These are phyloP conservation scores for Ammodytes marinus DNA, from an alignment of 2,113 vertebrate species.

Conservation along the genomic window DNA sequence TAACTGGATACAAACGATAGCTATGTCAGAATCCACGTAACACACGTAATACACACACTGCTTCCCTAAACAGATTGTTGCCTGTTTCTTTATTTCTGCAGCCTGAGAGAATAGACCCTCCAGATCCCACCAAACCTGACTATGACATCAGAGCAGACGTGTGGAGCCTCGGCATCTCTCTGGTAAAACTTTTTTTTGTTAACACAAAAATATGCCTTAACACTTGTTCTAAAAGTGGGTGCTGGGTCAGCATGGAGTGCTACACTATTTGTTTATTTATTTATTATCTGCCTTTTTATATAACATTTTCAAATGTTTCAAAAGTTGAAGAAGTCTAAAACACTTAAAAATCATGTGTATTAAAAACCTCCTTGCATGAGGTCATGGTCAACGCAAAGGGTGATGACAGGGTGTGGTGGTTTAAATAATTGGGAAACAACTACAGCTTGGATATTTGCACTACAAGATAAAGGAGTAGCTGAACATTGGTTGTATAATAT, in stretches of 20 bases:
- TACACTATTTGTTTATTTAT: neutral
- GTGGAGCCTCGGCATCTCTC: slow-evolving; percentile 95
- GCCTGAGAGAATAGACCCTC: slow-evolving; percentile 96
- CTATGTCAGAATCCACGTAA: too few relatives aligned
- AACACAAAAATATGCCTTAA: neutral
- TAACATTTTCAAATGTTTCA: neutral
- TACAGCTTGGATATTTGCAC: neutral
- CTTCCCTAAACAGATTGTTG: neutral
- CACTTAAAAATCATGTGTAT: neutral
- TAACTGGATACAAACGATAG: neutral
- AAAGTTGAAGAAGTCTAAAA: neutral
- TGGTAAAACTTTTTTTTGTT: slow-evolving; percentile 81
- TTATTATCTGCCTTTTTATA: neutral
- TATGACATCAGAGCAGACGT: slow-evolving; percentile 96
- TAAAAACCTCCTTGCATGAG: neutral
- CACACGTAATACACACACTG: neutral
- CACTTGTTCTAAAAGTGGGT: neutral
- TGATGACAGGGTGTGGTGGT: neutral
- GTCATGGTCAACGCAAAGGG: neutral
- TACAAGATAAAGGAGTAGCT: neutral
- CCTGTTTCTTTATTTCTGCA: slow-evolving; percentile 65
- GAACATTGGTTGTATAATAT: neutral
- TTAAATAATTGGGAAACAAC: neutral
- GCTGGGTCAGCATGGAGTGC: neutral
- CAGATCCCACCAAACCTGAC: slow-evolving; percentile 95